Evolutionary conservation across 2,113 vertebrate species (phyloP).

Genomic region (Haemorhous mexicanus): DNA sequence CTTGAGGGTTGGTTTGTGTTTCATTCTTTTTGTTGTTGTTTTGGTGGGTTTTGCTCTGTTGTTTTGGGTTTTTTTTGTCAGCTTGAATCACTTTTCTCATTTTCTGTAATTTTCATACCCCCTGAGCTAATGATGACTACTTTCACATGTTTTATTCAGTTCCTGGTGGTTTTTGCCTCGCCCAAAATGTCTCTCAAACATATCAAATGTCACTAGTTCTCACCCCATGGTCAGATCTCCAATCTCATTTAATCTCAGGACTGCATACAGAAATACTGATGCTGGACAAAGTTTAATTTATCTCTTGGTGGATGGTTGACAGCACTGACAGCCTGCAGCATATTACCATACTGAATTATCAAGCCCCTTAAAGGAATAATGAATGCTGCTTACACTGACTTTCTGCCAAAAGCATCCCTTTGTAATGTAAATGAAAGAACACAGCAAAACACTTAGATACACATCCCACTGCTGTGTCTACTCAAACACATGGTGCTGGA

Average conservation of each 20-base stretch:
- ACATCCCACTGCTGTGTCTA: background rate
- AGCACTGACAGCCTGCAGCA: background rate
- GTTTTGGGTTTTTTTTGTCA: background rate
- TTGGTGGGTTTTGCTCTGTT: background rate
- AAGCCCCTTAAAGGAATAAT: slow-evolving; percentile 29
- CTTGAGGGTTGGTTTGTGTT: background rate
- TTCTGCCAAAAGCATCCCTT: slow-evolving; percentile 32
- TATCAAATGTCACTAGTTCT: background rate
- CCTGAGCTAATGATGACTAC: background rate
- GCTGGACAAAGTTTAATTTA: background rate
- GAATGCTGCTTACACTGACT: background rate
- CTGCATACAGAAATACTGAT: background rate
- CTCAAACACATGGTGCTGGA: background rate
- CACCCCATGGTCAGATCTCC: background rate
- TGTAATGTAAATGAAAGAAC: slow-evolving; percentile 55
- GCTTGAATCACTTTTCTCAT: background rate
- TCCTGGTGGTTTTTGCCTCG: background rate
- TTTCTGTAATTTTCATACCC: background rate
- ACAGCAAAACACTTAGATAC: background rate
- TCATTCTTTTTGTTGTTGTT: background rate
- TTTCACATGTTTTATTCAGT: background rate
- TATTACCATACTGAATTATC: slow-evolving; percentile 23
- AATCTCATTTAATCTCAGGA: background rate
- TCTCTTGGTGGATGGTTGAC: background rate
- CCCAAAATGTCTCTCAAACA: background rate